Conservation (phyloP, 2,888 invertebrate genomes). For the Tipula confusa region DNA sequence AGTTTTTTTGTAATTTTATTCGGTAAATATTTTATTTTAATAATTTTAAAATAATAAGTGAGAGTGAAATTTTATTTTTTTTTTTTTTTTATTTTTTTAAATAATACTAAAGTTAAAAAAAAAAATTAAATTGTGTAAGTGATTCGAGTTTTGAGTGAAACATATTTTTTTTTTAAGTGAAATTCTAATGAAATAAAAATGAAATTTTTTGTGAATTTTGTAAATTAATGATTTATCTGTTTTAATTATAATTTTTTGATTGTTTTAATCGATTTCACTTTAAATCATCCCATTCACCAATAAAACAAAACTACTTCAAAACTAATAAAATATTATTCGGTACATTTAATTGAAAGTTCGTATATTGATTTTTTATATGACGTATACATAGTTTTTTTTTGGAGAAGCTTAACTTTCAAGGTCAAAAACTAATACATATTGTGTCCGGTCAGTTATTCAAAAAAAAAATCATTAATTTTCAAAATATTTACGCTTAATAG, state of each 20-base stretch:
- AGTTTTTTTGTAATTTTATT: background rate
- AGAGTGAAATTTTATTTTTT: background rate
- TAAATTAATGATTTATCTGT: background rate
- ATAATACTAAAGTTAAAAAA: background rate
- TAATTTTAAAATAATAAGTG: constrained; percentile 21
- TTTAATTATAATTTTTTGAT: background rate
- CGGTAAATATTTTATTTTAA: background rate
- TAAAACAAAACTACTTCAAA: background rate
- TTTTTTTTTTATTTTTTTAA: background rate
- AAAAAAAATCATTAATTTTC: background rate
- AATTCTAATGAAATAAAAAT: background rate
- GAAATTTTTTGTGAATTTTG: background rate
- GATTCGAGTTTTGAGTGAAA: background rate
- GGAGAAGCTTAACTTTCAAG: background rate
- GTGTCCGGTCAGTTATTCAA: background rate
- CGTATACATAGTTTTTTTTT: background rate
- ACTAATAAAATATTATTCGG: background rate
- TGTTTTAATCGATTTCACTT: background rate
- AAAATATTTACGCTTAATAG: background rate
- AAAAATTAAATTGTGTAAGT: background rate
- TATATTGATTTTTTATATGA: background rate
- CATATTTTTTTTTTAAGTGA: background rate
- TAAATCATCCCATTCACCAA: background rate
- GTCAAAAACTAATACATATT: background rate
- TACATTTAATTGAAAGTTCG: background rate